These are phyloP conservation scores for Nasua narica DNA, from an alignment of 2,797 vertebrate genomes.

Conservation along the genomic window DNA sequence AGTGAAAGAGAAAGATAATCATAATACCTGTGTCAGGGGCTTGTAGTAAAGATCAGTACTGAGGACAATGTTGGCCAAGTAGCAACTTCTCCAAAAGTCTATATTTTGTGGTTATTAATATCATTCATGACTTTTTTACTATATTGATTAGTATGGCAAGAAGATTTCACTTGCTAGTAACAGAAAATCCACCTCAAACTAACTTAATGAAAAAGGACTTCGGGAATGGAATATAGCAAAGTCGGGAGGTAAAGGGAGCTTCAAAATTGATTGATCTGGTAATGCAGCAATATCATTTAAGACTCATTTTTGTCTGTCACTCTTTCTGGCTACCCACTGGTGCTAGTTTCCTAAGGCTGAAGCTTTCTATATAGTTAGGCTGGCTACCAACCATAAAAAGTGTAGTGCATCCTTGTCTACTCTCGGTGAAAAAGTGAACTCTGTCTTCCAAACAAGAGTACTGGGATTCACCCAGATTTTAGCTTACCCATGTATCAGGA, in stretches of 20 bases:
- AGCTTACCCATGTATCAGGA: background rate
- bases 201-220: background rate
- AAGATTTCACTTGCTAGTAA: background rate
- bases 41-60: background rate
- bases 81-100: background rate
- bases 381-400: background rate
- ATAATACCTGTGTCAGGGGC: background rate
- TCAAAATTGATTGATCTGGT: background rate
- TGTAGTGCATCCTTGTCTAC: background rate
- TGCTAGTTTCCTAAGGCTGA: background rate
- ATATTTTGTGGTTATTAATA: background rate
- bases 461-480: background rate
- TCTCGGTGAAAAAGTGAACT: background rate
- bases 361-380: background rate
- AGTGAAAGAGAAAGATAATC: background rate
- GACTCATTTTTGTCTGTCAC: background rate
- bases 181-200: conserved; percentile 12
- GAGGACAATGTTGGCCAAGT: background rate
- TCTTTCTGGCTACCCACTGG: background rate
- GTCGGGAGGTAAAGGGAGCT: background rate
- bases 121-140: background rate
- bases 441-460: background rate
- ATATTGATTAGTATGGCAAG: background rate
- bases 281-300: background rate
- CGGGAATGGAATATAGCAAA: background rate